Evolutionary conservation across 2,113 vertebrate genomes (phyloP).

Genomic region (Nerophis lumbriciformis): DNA sequence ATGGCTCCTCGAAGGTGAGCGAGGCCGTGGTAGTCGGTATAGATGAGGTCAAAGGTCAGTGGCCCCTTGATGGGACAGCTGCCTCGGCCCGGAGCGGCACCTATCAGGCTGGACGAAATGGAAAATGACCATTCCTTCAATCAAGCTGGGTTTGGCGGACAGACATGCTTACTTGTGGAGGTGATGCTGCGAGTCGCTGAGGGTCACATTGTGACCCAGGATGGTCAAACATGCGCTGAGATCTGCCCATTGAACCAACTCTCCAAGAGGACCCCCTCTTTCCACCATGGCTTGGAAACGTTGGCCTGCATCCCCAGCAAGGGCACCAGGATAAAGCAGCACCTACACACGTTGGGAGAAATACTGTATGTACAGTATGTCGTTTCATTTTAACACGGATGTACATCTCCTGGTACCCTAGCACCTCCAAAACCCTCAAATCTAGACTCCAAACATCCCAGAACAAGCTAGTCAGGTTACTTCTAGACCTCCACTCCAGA

Average conservation of each 20-base stretch:
- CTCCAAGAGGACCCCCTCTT: conserved; percentile 65
- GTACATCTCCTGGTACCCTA: too few species aligned
- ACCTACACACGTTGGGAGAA: conserved; percentile 40
- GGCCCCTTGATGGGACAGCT: conserved; percentile 66
- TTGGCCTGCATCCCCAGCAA: conserved; percentile 56
- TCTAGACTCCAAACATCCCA: too few species aligned
- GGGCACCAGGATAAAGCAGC: conserved; percentile 62
- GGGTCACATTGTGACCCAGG: conserved; percentile 63
- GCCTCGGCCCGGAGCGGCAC: conserved; percentile 64
- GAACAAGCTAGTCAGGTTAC: too few species aligned
- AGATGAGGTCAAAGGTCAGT: conserved; percentile 69
- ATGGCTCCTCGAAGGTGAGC: conserved; percentile 63
- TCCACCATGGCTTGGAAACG: conserved; percentile 61
- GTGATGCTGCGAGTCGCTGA: conserved; percentile 55
- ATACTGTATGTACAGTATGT: background rate
- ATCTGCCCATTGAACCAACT: conserved; percentile 74
- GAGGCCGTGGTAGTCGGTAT: conserved; percentile 71
- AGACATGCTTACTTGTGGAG: conserved; percentile 52
- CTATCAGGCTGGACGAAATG: conserved; percentile 55
- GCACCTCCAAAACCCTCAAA: too few species aligned
- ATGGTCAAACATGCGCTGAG: conserved; percentile 59
- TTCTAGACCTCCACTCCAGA: too few species aligned
- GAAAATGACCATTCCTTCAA: background rate
- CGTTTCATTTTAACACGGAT: too few species aligned
- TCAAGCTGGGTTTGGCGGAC: background rate